phyloP scores from a whole-genome alignment of 2,113 vertebrate genomes.

The Lagenorhynchus albirostris region DNA sequence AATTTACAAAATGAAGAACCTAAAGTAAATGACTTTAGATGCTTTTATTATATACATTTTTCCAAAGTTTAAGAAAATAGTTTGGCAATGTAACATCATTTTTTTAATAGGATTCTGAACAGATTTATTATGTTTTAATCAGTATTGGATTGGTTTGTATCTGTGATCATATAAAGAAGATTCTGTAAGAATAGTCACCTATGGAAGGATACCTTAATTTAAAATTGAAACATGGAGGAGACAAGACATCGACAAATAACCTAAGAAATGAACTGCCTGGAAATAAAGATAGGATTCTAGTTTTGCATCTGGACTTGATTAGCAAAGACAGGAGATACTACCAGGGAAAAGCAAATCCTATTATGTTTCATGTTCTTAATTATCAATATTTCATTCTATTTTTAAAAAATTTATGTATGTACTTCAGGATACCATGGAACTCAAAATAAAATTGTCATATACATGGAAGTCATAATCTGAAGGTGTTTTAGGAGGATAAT shows the following conservation, averaged over 20 bases:
- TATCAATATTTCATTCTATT: background rate
- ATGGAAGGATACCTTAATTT: background rate
- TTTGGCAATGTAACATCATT: background rate
- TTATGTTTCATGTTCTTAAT: background rate
- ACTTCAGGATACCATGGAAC: background rate
- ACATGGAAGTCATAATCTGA: background rate
- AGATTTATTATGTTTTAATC: background rate
- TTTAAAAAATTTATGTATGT: background rate
- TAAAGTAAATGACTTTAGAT: background rate
- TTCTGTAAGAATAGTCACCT: background rate
- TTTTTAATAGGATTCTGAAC: background rate
- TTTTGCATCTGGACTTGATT: background rate
- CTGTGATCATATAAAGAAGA: background rate
- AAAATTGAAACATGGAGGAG: background rate
- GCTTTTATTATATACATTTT: background rate
- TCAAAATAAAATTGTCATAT: background rate
- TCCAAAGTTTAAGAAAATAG: background rate
- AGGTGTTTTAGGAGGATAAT: background rate
- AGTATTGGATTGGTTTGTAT: background rate
- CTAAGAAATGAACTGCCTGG: background rate
- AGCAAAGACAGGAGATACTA: background rate
- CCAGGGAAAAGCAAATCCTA: background rate
- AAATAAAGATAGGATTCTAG: background rate
- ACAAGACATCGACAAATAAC: background rate
- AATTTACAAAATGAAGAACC: background rate